These are phyloP conservation scores for Equus przewalskii DNA, from an alignment of 2,113 vertebrate species.

Conservation along the genomic window DNA sequence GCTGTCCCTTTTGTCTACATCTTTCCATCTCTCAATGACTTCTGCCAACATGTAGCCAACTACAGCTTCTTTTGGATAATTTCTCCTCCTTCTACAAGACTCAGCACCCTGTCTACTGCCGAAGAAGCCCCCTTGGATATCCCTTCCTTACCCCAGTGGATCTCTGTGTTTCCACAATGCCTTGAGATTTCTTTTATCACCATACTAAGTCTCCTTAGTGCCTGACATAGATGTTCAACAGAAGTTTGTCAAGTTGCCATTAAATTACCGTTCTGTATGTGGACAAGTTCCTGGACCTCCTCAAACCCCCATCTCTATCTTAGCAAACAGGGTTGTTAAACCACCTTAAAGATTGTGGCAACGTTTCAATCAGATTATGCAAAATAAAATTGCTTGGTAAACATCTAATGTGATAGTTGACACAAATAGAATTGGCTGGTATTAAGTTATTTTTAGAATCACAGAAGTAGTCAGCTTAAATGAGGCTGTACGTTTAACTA, in stretches of 20 bases:
- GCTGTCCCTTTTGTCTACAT: not conserved
- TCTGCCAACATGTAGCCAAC: not conserved
- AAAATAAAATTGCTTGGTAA: not conserved
- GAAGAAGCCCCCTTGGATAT: not conserved
- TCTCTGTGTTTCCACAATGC: not conserved
- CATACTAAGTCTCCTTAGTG: not conserved
- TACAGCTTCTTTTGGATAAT: no score
- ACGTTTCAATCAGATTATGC: not conserved
- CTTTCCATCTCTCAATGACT: not conserved
- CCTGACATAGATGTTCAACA: fast-evolving
- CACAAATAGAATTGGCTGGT: not conserved
- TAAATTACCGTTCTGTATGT: not conserved
- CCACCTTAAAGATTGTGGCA: not conserved
- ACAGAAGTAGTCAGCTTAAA: not conserved
- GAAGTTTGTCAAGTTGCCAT: not conserved
- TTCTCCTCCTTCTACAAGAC: not conserved
- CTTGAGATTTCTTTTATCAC: not conserved
- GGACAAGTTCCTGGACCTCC: not conserved
- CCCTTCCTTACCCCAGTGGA: fast-evolving
- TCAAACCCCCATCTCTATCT: not conserved
- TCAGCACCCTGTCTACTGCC: not conserved
- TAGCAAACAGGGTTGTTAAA: not conserved
- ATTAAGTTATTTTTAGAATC: not conserved
- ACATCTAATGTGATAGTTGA: not conserved
- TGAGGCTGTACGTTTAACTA: not conserved